Percentiles rank a stretch among this genome's conserved stretches.
Evolutionary conservation across 1,140 invertebrate genomes (phyloP).

Genomic region (Polypedilum pembai): DNA sequence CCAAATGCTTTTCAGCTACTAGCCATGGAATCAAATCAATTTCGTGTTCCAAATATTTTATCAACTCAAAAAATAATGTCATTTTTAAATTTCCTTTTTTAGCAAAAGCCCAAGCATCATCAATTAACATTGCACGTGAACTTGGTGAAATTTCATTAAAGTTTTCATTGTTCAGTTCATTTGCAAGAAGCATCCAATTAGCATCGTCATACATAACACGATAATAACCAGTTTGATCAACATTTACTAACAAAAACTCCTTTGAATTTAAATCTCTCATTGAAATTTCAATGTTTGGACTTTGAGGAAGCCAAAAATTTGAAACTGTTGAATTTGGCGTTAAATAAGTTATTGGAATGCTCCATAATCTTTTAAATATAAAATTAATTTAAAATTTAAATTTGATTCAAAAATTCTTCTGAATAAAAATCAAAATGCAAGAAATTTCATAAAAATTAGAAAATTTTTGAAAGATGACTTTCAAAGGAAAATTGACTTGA

Average conservation of each 20-base stretch:
- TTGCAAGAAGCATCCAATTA: neutral
- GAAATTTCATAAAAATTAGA: too few relatives aligned
- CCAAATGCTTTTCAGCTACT: neutral
- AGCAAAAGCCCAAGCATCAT: neutral
- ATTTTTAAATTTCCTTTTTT: neutral
- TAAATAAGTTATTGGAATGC: neutral
- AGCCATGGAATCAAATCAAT: neutral
- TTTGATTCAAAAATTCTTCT: neutral
- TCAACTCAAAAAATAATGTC: neutral
- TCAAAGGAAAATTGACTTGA: too few relatives aligned
- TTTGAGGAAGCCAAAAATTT: neutral
- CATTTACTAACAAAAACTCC: neutral
- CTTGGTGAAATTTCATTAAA: neutral
- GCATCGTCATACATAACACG: neutral
- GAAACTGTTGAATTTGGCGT: neutral
- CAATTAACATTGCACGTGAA: neutral
- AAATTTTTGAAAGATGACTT: too few relatives aligned
- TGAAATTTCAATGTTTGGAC: neutral
- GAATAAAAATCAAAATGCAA: neutral
- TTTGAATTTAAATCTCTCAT: neutral
- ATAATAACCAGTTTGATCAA: slow-evolving; percentile 18
- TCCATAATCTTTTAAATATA: neutral
- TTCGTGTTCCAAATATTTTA: neutral
- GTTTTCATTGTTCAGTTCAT: neutral
- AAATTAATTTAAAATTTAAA: neutral